phyloP scores from a whole-genome alignment of 2,113 vertebrate genomes.

The Peromyscus californicus region DNA sequence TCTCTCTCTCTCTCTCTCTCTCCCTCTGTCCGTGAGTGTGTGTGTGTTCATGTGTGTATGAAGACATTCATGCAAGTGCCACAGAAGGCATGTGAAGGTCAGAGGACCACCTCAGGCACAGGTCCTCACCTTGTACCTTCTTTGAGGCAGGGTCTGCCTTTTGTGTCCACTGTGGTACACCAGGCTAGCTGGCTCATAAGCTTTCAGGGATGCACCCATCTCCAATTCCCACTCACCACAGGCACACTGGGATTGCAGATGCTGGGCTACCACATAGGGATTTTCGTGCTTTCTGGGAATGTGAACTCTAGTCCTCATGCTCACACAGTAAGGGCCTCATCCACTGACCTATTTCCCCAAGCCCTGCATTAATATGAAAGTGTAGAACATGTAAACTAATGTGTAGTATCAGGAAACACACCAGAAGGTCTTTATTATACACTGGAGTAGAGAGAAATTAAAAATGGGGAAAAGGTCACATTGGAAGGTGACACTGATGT shows the following conservation, averaged over 20 bases:
- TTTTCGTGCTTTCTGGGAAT: not conserved
- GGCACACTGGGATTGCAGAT: not conserved
- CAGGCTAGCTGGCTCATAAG: not conserved
- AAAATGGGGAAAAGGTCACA: not conserved
- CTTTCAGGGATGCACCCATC: not conserved
- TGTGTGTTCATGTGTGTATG: not conserved
- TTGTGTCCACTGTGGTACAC: not conserved
- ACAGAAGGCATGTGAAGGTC: not conserved
- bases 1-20: no score
- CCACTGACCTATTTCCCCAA: not conserved
- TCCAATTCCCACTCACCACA: not conserved
- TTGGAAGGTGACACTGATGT: not conserved
- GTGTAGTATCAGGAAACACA: not conserved
- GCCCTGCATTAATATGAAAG: not conserved
- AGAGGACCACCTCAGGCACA: not conserved
- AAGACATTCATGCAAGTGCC: not conserved
- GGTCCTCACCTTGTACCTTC: not conserved
- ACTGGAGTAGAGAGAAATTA: not conserved
- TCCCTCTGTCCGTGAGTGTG: not conserved
- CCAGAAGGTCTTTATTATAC: not conserved
- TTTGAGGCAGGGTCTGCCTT: not conserved
- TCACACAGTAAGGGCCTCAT: not conserved
- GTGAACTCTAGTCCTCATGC: not conserved
- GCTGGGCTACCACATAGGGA: not conserved
- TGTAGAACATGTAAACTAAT: not conserved